Conservation (phyloP, 2,888 invertebrate species). For the Orthonychiurus folsomi region DNA sequence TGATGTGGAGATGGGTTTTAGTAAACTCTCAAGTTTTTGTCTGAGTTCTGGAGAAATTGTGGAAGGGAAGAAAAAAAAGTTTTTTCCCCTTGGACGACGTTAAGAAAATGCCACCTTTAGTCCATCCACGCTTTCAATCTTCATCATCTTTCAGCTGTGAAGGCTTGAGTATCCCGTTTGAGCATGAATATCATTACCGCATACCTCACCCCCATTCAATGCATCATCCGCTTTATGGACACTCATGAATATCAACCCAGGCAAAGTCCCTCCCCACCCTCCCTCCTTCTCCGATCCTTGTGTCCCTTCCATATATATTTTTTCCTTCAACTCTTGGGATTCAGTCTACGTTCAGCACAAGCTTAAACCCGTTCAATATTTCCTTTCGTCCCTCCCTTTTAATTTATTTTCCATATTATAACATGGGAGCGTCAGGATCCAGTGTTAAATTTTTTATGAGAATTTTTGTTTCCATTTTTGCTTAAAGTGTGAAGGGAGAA, state of each 20-base stretch:
- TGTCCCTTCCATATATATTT: background rate
- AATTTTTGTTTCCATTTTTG: too few species aligned
- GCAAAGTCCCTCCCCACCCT: background rate
- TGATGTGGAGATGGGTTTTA: too few species aligned
- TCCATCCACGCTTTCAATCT: constrained; percentile 8
- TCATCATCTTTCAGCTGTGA: constrained; percentile 16
- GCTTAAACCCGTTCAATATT: background rate
- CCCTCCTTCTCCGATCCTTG: background rate
- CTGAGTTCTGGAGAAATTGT: too few species aligned
- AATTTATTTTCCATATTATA: too few species aligned
- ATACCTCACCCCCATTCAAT: constrained; percentile 1
- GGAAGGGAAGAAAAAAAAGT: too few species aligned
- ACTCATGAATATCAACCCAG: constrained; percentile 3
- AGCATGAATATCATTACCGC: background rate
- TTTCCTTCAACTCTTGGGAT: background rate
- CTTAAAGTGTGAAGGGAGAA: too few species aligned
- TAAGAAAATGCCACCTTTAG: background rate
- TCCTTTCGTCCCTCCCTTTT: background rate
- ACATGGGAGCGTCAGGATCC: too few species aligned
- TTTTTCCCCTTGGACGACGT: too few species aligned
- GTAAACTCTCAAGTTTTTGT: too few species aligned
- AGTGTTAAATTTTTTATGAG: too few species aligned
- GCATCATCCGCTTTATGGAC: constrained; percentile 12
- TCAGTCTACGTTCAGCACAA: background rate
- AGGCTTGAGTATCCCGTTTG: constrained; percentile 6